Percentiles rank a stretch among this genome's conserved stretches.
These are phyloP conservation scores for Strigamia maritima DNA, from an alignment of 2,888 invertebrate species.

Conservation along the genomic window DNA sequence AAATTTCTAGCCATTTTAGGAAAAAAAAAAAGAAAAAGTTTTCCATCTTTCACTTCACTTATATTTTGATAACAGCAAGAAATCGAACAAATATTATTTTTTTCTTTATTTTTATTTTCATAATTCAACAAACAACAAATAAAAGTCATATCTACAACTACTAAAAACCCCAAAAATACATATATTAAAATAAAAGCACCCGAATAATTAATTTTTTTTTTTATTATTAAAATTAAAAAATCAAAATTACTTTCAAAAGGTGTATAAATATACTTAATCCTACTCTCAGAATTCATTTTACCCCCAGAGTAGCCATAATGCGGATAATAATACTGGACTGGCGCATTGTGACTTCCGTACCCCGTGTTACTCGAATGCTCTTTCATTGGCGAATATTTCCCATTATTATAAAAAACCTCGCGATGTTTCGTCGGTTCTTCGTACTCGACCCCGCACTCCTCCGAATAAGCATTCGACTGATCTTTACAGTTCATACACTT, in stretches of 20 bases:
- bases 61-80: background rate
- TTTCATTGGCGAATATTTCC: background rate
- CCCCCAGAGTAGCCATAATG: background rate
- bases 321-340: background rate
- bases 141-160: background rate
- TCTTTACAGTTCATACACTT: conserved; percentile 34
- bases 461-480: conserved; percentile 17
- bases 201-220: background rate
- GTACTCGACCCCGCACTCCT: conserved; percentile 37
- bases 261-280: background rate
- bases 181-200: background rate
- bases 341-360: background rate
- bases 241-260: background rate
- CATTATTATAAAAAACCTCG: conserved; percentile 29
- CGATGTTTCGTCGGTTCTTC: conserved; percentile 34
- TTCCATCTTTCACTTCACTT: background rate
- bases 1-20: no score
- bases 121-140: background rate
- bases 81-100: background rate
- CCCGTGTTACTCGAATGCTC: background rate
- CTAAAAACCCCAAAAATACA: background rate
- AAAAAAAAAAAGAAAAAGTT: background rate
- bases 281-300: background rate
- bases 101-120: background rate
- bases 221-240: background rate